Base-by-base conservation (phyloP, 2,113 vertebrate species). In the Anolis sagrei region DNA sequence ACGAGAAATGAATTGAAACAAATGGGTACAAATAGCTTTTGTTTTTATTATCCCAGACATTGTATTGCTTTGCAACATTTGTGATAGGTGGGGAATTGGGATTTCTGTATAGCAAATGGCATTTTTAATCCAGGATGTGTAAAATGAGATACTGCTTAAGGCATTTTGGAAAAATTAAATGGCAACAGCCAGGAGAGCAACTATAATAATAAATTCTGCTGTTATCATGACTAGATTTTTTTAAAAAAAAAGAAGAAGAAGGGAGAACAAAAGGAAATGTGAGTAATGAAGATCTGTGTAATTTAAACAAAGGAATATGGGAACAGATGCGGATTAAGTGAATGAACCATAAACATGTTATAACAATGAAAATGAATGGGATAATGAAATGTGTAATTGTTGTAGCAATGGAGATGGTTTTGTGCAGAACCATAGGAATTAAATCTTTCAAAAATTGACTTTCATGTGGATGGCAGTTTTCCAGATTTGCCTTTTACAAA, bases 341-440 rank as follows among this genome's bases (percentile, higher is more conserved):
- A 66, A 44, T 64, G 5, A 79, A 39, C 16, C 34, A 25, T 62
- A 51, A 32, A 58, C 39, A 44, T 44, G 2, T 83, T 75, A 36
- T 34, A 64, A 48, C 76, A 83, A 64, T 76, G 73, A 75, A 83
- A 75, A 48, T 48, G 27, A 82, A 70, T 64, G 29, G 9, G 58
- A 79, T 29, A 64, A 64, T 58, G 76, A 77, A 34, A 54, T 58
- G 51, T 29, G n/a, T 19, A 19, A 69, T 49, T 34, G 18, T n/a
- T n/a, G 25, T 23, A 27, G 7, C 49, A 58, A 25, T 82, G 70
- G 32, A 39, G 51, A 61, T 68, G 9, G 27, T 62, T 61, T 82
- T 29, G 69, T 44, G 39, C 39, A 44, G 39, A 82, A 25, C 51
- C 16, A 61, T 29, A 61, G 81, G 14, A 58, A 82, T 27, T 69